These are phyloP conservation scores for Labeo calbasu DNA, from an alignment of 2,797 vertebrate species.

Conservation along the genomic window DNA sequence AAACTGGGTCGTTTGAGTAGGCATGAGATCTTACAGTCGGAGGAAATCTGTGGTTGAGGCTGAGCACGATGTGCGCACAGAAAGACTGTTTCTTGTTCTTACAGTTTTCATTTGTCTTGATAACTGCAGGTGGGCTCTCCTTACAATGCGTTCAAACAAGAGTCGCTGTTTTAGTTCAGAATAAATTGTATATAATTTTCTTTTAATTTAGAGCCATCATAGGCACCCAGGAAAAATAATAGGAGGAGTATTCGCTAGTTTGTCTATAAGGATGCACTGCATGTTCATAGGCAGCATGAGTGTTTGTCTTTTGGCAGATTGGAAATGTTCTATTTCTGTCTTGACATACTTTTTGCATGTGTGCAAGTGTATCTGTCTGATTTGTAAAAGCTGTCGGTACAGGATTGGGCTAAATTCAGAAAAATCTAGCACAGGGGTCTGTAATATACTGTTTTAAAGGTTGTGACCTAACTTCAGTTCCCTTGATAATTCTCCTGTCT, in stretches of 20 bases:
- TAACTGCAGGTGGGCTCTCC: slow-evolving; percentile 11
- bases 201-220: slow-evolving; percentile 3
- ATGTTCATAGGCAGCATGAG: not conserved
- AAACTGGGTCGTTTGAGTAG: slow-evolving; percentile 78
- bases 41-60: slow-evolving; percentile 47
- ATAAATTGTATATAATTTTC: not conserved
- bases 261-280: not conserved
- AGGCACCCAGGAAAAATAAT: not conserved
- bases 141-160: slow-evolving; percentile 15
- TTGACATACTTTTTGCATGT: slow-evolving; percentile 19
- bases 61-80: slow-evolving; percentile 11
- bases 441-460: slow-evolving; percentile 3
- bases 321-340: slow-evolving; percentile 32
- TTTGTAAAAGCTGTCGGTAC: not conserved
- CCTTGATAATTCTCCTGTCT: slow-evolving; percentile 20
- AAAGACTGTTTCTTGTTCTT: slow-evolving; percentile 8
- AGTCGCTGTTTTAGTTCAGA: not conserved
- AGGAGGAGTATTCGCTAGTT: not conserved
- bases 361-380: slow-evolving; percentile 6
- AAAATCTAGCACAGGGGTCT: not conserved
- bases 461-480: slow-evolving; percentile 10
- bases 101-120: slow-evolving; percentile 13
- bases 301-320: slow-evolving; percentile 2
- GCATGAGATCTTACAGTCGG: slow-evolving; percentile 68
- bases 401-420: not conserved